phyloP scores from a whole-genome alignment of 2,797 vertebrate species.

The Hephaestus fuliginosus region DNA sequence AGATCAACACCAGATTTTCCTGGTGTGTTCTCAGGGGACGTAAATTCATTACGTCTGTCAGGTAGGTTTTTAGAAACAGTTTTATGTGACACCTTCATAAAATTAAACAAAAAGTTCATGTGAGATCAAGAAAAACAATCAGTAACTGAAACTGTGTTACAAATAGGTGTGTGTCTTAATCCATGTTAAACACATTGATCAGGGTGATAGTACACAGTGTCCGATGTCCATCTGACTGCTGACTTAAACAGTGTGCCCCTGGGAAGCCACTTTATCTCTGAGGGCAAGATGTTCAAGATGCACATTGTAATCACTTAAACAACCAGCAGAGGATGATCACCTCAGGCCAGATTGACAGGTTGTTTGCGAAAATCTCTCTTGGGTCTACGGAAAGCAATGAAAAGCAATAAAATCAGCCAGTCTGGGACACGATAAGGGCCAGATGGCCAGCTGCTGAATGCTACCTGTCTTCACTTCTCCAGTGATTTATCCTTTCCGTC shows the following conservation, averaged over 20 bases:
- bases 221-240: neutral
- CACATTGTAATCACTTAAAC: conserved; percentile 74
- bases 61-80: neutral
- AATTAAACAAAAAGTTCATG: neutral
- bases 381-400: conserved; percentile 84
- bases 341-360: conserved; percentile 72
- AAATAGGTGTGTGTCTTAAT: neutral
- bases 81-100: neutral
- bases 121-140: neutral
- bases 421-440: conserved; percentile 78
- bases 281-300: conserved; percentile 56
- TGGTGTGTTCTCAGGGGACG: neutral
- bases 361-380: conserved; percentile 75
- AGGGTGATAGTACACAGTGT: neutral
- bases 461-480: conserved; percentile 81
- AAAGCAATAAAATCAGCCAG: conserved; percentile 85
- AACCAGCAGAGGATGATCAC: conserved; percentile 72
- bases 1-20: neutral
- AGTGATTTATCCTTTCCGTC: conserved; percentile 86
- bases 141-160: neutral
- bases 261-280: conserved; percentile 35
- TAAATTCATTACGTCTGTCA: neutral
- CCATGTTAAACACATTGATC: neutral
- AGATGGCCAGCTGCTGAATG: conserved; percentile 84
- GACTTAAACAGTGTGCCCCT: conserved; percentile 14